Percentiles rank a stretch among this genome's conserved stretches.
phyloP scores from a whole-genome alignment of 2,797 vertebrate genomes.

The Hippoglossus hippoglossus region DNA sequence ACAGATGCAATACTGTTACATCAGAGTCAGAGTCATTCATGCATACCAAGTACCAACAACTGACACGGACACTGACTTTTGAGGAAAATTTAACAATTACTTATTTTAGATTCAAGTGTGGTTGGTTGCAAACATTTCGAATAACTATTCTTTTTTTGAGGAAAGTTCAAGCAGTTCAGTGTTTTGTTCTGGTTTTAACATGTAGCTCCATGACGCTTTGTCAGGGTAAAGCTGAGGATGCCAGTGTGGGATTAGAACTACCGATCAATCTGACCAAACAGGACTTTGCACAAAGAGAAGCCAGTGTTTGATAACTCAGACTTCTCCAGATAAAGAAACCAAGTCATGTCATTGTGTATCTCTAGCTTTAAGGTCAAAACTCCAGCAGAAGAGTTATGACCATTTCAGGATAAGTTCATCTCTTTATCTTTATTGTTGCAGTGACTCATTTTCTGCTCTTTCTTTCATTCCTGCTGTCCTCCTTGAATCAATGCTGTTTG shows the following conservation, averaged over 20 bases:
- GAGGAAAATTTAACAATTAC: constrained; percentile 16
- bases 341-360: constrained; percentile 37
- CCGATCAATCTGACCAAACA: constrained; percentile 4
- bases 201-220: constrained; percentile 15
- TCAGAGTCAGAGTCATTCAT: constrained; percentile 30
- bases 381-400: constrained; percentile 37
- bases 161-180: constrained; percentile 16
- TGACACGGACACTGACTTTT: constrained; percentile 15
- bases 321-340: constrained; percentile 41
- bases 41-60: neutral
- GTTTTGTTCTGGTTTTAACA: constrained; percentile 19
- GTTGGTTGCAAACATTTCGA: constrained; percentile 13
- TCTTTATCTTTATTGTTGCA: constrained; percentile 39
- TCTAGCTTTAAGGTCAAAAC: constrained; percentile 12
- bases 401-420: constrained; percentile 18
- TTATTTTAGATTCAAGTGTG: constrained; percentile 6
- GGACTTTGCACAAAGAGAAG: constrained; percentile 16
- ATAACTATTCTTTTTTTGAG: neutral
- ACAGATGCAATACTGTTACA: constrained; percentile 38
- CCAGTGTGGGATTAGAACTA: constrained; percentile 16
- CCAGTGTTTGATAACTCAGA: constrained; percentile 19
- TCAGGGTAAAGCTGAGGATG: constrained; percentile 23
- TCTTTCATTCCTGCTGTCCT: constrained; percentile 50
- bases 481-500: constrained; percentile 20
- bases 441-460: constrained; percentile 13